phyloP scores from a whole-genome alignment of 2,113 vertebrate genomes.

The Oplegnathus fasciatus region DNA sequence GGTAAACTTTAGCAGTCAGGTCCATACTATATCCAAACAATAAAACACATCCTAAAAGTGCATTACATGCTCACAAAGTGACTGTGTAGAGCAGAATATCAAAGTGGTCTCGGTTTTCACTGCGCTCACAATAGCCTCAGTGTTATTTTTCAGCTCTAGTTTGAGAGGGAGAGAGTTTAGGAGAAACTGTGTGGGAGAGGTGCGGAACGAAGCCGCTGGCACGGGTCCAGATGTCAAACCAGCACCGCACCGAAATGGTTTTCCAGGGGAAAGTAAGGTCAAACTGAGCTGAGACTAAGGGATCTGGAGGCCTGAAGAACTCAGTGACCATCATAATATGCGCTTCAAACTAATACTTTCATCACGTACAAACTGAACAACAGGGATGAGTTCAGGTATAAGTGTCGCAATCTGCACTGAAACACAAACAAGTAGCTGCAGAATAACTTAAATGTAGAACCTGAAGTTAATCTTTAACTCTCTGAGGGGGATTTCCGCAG shows the following conservation, averaged over 20 bases:
- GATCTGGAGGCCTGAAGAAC: conserved; percentile 36
- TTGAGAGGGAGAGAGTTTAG: conserved; percentile 50
- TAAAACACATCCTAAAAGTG: conserved; percentile 27
- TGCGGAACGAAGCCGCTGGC: conserved; percentile 64
- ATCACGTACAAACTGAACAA: not conserved
- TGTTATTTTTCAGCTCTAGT: conserved; percentile 52
- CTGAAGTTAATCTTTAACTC: conserved; percentile 53
- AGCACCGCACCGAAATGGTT: conserved; percentile 57
- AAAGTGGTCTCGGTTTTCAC: conserved; percentile 45
- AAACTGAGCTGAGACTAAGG: conserved; percentile 49
- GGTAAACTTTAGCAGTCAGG: not conserved
- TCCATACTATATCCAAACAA: conserved; percentile 6
- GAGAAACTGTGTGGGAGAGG: conserved; percentile 64
- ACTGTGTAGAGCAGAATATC: conserved; percentile 35
- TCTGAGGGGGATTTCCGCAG: conserved; percentile 5
- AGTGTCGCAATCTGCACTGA: not conserved
- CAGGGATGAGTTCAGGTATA: not conserved
- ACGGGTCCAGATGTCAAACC: conserved; percentile 59
- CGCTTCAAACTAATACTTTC: conserved; percentile 10
- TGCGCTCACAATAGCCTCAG: conserved; percentile 48
- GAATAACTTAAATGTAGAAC: not conserved
- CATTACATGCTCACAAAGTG: conserved; percentile 19
- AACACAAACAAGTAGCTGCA: conserved; percentile 23
- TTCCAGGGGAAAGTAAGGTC: conserved; percentile 73
- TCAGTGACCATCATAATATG: conserved; percentile 23